phyloP scores from a whole-genome alignment of 2,888 invertebrate genomes.

The Chrysotoxum bicinctum region DNA sequence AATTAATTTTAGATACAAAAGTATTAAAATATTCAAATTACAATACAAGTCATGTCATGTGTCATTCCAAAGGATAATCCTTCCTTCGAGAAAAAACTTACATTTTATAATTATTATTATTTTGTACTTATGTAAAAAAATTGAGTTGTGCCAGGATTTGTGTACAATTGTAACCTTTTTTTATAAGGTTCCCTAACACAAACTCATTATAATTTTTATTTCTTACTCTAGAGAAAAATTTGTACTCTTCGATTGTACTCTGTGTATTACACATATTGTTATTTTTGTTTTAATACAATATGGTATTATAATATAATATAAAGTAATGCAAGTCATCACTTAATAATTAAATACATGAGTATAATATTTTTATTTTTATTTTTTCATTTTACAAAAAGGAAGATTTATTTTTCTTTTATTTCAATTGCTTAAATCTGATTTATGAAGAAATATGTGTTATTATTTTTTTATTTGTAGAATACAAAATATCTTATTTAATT shows the following conservation, averaged over 20 bases:
- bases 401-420: conserved; percentile 40
- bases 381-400: conserved; percentile 41
- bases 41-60: conserved; percentile 28
- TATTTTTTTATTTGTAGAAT: conserved; percentile 21
- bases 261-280: conserved; percentile 53
- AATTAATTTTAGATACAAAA: conserved; percentile 59
- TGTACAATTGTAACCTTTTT: conserved; percentile 26
- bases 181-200: conserved; percentile 21
- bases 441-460: conserved; percentile 33
- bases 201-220: conserved; percentile 4
- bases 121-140: conserved; percentile 42
- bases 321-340: conserved; percentile 36
- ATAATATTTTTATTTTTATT: conserved; percentile 39
- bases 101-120: conserved; percentile 26
- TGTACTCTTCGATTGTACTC: conserved; percentile 70
- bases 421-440: conserved; percentile 43
- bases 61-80: background rate
- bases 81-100: conserved; percentile 14
- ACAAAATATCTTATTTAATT: conserved; percentile 25
- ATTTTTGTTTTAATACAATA: conserved; percentile 28
- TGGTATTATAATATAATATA: conserved; percentile 18
- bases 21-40: conserved; percentile 66
- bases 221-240: conserved; percentile 48
- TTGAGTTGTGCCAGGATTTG: conserved; percentile 22
- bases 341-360: conserved; percentile 58